phyloP scores from a whole-genome alignment of 1,140 invertebrate genomes.

The Tenebrio molitor region DNA sequence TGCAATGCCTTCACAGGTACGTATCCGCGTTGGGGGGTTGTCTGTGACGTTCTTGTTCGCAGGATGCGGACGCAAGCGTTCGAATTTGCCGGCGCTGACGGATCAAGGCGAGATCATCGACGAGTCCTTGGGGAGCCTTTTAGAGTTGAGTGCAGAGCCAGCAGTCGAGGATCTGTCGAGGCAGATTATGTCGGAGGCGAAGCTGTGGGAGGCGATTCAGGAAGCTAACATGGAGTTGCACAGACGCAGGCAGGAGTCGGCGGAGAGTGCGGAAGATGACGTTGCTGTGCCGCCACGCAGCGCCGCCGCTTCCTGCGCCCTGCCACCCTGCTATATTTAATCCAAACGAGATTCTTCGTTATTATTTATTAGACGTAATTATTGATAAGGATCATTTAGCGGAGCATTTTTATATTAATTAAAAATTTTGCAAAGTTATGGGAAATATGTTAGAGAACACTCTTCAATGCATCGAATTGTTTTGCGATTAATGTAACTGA shows the following conservation, averaged over 20 bases:
- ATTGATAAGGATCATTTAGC: constrained; percentile 1
- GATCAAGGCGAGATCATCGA: constrained; percentile 67
- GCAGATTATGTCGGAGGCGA: constrained; percentile 82
- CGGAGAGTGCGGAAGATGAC: constrained; percentile 56
- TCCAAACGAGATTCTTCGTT: not conserved
- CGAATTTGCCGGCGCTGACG: constrained; percentile 67
- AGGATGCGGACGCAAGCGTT: constrained; percentile 79
- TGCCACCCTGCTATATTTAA: constrained; percentile 65
- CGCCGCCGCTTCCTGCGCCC: constrained; percentile 58
- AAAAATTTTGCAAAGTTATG: no score
- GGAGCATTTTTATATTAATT: no score
- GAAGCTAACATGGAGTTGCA: constrained; percentile 78
- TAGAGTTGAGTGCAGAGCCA: constrained; percentile 77
- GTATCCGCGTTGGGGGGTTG: no score
- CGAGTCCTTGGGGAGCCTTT: constrained; percentile 73
- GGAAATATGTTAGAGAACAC: no score
- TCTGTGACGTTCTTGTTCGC: constrained; percentile 45
- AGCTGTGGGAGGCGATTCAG: constrained; percentile 82
- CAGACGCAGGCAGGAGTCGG: constrained; percentile 69
- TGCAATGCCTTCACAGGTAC: constrained; percentile 83
- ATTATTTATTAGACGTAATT: no score
- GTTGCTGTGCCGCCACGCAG: constrained; percentile 53
- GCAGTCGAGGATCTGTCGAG: constrained; percentile 80
- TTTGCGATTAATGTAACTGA: constrained; percentile 26
- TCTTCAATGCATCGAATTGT: no score